Conservation (phyloP, 23 tunicate species). For the Corella eumyota region DNA sequence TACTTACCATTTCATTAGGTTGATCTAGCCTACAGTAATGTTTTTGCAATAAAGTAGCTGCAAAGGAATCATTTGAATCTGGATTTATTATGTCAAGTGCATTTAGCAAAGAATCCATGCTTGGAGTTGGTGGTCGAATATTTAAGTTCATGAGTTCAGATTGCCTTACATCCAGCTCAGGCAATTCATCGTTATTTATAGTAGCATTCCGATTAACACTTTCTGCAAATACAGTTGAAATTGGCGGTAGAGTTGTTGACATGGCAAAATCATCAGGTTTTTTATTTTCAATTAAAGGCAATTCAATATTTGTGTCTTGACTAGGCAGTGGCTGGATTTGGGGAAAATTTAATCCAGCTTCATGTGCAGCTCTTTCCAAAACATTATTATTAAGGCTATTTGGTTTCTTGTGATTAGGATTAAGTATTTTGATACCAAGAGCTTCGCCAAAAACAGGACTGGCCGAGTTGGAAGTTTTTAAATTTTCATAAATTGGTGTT, state of each 20-base stretch:
- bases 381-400: constrained; percentile 4
- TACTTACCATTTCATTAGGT: too few species aligned
- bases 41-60: background rate
- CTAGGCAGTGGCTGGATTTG: background rate
- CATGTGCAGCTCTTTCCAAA: constrained; percentile 39
- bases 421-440: constrained; percentile 10
- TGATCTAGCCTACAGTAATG: background rate
- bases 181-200: background rate
- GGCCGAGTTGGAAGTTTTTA: background rate
- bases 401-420: background rate
- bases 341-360: constrained; percentile 27
- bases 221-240: background rate
- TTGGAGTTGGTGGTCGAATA: constrained; percentile 29
- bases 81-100: background rate
- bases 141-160: background rate
- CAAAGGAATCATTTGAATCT: too few species aligned
- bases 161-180: too few species aligned
- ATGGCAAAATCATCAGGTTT: background rate
- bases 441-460: constrained; percentile 9
- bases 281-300: background rate
- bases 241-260: too few species aligned
- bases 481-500: background rate
- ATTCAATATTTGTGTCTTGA: constrained; percentile 4
- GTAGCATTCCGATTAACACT: background rate
- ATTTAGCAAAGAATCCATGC: constrained; percentile 24